Base-by-base conservation (phyloP, 2,888 invertebrate species). In the Copidosoma aretas region DNA sequence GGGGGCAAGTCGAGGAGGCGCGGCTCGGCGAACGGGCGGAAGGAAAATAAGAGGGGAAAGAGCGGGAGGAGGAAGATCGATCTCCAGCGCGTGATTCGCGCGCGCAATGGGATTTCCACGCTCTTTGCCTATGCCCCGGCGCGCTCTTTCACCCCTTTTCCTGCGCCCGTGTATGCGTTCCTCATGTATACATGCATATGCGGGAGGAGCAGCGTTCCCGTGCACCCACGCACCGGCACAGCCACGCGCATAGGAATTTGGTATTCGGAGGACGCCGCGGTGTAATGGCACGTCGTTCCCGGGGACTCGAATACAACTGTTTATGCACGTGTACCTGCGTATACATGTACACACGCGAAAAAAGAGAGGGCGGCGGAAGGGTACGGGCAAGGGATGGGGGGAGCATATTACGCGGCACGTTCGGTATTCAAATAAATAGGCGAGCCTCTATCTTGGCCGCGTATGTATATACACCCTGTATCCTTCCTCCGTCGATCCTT, bases 241-340 rank as follows among this genome's bases (percentile, higher is more conserved):
- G 32, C 8, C 8, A 32, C 32, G 32, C 32, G 32, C 8, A 32
- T 8, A 74, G 73, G 74, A 77, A 80, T 80, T 81, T 79, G 72
- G 79, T 81, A 81, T 81, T 81, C 81, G 75, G 58, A 59, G 70
- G 68, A 73, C 74, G 77, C 78, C 72, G 69, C 73, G 73, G 77
- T 76, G 77, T 80, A 81, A 80, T 80, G 79, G 79, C 77, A 78
- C 77, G 75, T 78, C 77, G 76, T 76, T 77, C 74, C 49, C 53
- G 63, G 74, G 74, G 75, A 76, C 76, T 76, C 71, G 76, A 76
- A 77, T 79, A 79, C 78, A 79, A 78, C 79, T 78, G 79, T 79
- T 78, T 79, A 78, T 32, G 8, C 8, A 32, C 32, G 32, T 32
- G 32, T 32, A 32, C 32, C 3, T 5, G 32, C 8, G 32, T 32